These are phyloP conservation scores for Tipula lateralis DNA, from an alignment of 2,888 invertebrate genomes.

Conservation along the genomic window DNA sequence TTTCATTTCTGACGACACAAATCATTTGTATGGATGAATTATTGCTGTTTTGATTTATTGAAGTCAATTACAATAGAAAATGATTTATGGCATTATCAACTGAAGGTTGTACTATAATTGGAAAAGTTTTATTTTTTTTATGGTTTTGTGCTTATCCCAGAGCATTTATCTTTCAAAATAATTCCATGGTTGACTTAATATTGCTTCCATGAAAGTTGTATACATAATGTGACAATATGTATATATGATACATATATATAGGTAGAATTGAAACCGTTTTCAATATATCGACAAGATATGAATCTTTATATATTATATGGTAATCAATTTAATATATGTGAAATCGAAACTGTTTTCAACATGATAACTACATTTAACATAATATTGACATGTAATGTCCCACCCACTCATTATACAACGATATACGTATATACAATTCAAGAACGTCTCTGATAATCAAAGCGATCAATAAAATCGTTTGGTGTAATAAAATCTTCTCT, in stretches of 20 bases:
- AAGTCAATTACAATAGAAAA: slow-evolving; percentile 1
- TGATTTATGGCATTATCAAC: not conserved
- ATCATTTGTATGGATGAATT: not conserved
- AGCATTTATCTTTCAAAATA: not conserved
- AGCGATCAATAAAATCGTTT: not conserved
- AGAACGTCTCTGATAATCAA: not conserved
- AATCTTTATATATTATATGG: not conserved
- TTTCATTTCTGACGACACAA: not conserved
- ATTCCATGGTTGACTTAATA: not conserved
- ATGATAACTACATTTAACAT: not conserved
- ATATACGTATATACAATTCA: too few species aligned
- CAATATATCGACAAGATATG: not conserved
- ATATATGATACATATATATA: not conserved
- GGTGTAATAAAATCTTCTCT: not conserved
- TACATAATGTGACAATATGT: not conserved
- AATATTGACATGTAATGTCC: not conserved
- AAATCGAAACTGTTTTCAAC: not conserved
- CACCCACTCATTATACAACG: not conserved
- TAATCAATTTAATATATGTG: not conserved
- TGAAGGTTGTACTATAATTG: not conserved
- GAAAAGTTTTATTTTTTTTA: not conserved
- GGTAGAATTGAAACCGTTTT: not conserved
- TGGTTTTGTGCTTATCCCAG: not conserved
- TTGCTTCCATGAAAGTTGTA: not conserved
- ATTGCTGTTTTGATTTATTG: not conserved